Conservation (phyloP, 2,797 vertebrate genomes). For the Oreochromis grahami region DNA sequence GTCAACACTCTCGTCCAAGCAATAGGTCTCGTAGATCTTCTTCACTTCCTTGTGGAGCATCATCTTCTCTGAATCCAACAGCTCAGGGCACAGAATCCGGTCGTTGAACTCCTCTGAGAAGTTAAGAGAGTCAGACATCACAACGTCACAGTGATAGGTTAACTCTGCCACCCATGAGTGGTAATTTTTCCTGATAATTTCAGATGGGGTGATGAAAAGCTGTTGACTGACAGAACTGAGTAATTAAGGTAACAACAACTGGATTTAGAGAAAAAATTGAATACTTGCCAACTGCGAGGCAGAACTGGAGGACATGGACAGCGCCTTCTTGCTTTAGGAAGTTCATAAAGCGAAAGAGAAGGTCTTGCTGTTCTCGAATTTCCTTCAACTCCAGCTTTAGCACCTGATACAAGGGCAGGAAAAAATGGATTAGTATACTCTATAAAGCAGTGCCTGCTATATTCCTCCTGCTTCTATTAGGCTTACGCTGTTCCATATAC, state of each 20-base stretch:
- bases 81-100: conserved; percentile 89
- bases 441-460: neutral
- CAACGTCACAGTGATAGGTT: neutral
- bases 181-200: neutral
- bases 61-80: conserved; percentile 87
- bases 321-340: conserved; percentile 97
- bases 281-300: conserved; percentile 89
- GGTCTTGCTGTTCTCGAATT: conserved; percentile 93
- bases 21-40: conserved; percentile 95
- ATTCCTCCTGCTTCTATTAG: neutral
- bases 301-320: conserved; percentile 96
- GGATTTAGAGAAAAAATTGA: neutral
- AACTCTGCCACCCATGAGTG: neutral
- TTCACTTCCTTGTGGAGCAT: conserved; percentile 92
- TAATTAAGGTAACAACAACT: neutral
- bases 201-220: neutral
- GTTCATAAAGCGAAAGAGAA: conserved; percentile 98
- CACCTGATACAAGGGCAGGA: conserved; percentile 64
- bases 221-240: neutral
- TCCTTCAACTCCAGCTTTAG: conserved; percentile 94
- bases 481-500: neutral
- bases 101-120: conserved; percentile 95
- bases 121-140: neutral
- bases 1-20: conserved; percentile 94
- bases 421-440: neutral